Base-by-base conservation (phyloP, 2,797 vertebrate species). In the Rhinophrynus dorsalis region DNA sequence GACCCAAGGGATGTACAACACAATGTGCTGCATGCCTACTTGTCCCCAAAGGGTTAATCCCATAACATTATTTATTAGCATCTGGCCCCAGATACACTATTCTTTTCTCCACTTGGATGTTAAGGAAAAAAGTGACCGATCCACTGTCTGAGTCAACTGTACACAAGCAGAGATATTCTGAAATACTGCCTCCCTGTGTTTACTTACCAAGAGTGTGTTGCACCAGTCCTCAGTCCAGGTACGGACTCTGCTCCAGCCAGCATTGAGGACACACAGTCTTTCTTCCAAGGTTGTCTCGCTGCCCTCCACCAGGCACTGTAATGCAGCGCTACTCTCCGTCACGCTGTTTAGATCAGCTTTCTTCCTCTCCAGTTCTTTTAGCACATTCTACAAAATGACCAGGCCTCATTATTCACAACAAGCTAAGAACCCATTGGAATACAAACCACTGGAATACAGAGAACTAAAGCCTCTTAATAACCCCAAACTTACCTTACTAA, bases 191-290 rank as follows among this genome's bases (percentile, higher is more conserved):
- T 2, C 13, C 13, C 13, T 33, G 54, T 17, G 11, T 29, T n/a
- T 38, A 79, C 94, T 67, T 80, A 99, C 97, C 92, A 98, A 81
- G 50, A 98, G 82, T 1, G 93, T 89, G 6, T 86, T 94, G 21
- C 93, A 94, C 96, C 97, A 98, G 74, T 98, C 96, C 78, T 98
- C 95, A 0, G 92, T 92, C 90, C 90, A 93, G 9, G 94, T 97
- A 33, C 89, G 92, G 6, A 96, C 92, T 1, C 89, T 84, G 56
- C 87, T 93, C 94, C 93, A 96, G 37, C 90, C 86, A 23, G 96
- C 92, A 1, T 94, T 96, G 2, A 98, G 90, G 17, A 91, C 79
- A 26, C 91, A 94, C 2, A 98, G 85, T 57, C 86, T 90, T 59
- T 95, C 93, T 64, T 98, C 94, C 59, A 98, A 77, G 37, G 83